Conservation (phyloP, 2,113 vertebrate species). For the Actenoides lindsayi region DNA sequence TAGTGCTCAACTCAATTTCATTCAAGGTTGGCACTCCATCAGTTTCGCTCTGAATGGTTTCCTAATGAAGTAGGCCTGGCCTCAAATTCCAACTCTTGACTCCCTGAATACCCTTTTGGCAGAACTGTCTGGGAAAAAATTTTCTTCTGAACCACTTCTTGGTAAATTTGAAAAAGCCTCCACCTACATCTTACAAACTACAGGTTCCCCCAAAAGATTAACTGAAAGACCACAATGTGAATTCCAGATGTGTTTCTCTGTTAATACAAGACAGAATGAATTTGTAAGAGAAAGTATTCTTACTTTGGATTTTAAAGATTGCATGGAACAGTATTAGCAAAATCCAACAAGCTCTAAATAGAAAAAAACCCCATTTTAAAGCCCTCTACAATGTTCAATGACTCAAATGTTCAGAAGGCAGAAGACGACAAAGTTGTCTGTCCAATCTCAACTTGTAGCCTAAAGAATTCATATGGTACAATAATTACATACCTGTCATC, state of each 20-base stretch:
- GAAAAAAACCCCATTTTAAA: not conserved
- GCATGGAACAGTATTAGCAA: not conserved
- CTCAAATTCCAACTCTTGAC: not conserved
- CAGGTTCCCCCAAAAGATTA: not conserved
- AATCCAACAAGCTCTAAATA: not conserved
- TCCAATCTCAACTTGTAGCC: not conserved
- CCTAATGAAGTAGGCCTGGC: not conserved
- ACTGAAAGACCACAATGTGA: not conserved
- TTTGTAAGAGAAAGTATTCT: not conserved
- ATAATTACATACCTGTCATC: not conserved
- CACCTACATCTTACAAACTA: not conserved
- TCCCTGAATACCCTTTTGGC: not conserved
- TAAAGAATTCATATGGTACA: not conserved
- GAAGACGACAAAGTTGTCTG: not conserved
- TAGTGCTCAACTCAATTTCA: not conserved
- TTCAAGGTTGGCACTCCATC: not conserved
- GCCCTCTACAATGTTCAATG: not conserved
- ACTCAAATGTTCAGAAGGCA: fast-evolving
- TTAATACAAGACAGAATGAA: not conserved
- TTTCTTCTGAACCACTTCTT: not conserved
- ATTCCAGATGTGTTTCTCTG: not conserved
- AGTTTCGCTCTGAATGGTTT: not conserved
- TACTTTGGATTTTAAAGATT: not conserved
- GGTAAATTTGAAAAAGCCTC: not conserved
- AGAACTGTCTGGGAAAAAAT: not conserved